phyloP scores from a whole-genome alignment of 2,797 vertebrate genomes.

The Micrastur ruficollis region DNA sequence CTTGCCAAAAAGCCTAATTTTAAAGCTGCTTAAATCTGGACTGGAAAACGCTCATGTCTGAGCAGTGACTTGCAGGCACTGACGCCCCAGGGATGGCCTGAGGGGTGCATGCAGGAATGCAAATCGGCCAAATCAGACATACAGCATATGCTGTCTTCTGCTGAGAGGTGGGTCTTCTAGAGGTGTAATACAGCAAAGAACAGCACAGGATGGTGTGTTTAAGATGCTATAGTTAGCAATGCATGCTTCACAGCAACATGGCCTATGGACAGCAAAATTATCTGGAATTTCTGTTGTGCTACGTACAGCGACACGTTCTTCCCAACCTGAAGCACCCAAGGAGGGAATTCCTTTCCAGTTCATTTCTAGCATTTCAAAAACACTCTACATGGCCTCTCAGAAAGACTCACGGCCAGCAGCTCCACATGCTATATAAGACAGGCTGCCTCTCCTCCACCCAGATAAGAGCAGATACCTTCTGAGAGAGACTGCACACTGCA shows the following conservation, averaged over 20 bases:
- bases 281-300: not conserved
- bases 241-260: not conserved
- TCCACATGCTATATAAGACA: not conserved
- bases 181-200: not conserved
- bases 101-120: not conserved
- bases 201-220: not conserved
- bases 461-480: not conserved
- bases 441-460: not conserved
- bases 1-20: not conserved
- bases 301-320: accelerated
- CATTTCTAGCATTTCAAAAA: accelerated
- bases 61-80: not conserved
- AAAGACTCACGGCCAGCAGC: not conserved
- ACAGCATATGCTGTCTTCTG: not conserved
- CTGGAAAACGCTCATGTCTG: not conserved
- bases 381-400: accelerated
- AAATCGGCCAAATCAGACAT: not conserved
- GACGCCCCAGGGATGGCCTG: not conserved
- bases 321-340: not conserved
- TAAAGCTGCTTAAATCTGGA: not conserved
- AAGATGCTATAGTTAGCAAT: not conserved
- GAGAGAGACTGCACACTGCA: not conserved
- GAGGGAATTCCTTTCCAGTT: not conserved
- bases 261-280: not conserved
- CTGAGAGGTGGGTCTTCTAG: not conserved